Evolutionary conservation across 1,140 invertebrate genomes (phyloP), one percentile per base, ranked within the genome.

Genomic region (Pygmarrhopalites habei): DNA sequence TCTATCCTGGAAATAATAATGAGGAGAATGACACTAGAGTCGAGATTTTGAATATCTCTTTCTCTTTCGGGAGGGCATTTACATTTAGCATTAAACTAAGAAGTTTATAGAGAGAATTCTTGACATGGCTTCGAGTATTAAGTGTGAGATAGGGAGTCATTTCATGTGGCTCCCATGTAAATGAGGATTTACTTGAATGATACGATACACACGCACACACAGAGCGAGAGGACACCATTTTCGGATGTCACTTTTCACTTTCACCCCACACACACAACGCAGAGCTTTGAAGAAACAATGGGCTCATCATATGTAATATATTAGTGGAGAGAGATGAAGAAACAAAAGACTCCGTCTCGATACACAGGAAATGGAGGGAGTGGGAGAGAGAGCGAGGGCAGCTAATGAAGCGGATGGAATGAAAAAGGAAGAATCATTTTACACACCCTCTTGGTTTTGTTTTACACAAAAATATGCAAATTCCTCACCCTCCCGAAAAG

Each of bases 361-460:
- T 28, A 14, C 12, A 21, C 30, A 19, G 32, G 32, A 25, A 56
- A 39, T 25, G 17, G 29, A 17, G 35, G 30, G 25, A 39, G 30
- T 10, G 53, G 43, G 43, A 39, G 53, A 39, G 53, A 39, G 43
- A 56, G 26, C 35, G 21, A 56, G 43, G 17, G 43, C 53, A 30
- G 52, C 60, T 62, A 62, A 62, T 62, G 60, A 62, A 62, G 60
- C 52, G 60, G 51, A 56, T 46, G 35, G 56, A 62, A 23, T 28
- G 28, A 51, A n/a, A n/a, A 32, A 62, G 21, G 51, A 46, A 19
- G 44, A 49, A 32, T 60, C 44, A 60, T 49, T 49, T 47, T 60
- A 29, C 28, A 47, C 43, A 32, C 35, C 35, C 41, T 44, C 28
- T 32, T 21, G 28, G 19, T 56, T 21, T 32, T 21, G 28, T 56